Evolutionary conservation across 2,113 vertebrate species (phyloP).

Genomic region (Lampris incognitus): DNA sequence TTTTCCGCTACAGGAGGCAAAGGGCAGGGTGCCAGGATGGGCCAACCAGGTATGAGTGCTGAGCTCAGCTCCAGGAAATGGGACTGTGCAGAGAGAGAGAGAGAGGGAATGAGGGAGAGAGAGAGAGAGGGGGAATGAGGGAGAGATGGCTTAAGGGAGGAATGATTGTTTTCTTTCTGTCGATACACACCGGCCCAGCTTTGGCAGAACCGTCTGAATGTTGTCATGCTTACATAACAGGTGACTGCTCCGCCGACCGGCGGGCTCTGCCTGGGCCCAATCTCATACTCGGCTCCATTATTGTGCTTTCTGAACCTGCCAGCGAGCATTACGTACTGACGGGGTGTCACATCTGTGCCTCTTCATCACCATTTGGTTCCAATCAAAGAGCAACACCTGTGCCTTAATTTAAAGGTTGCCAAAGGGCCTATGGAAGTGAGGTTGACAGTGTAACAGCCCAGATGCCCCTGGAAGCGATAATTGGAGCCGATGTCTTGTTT

Average conservation of each 20-base stretch:
- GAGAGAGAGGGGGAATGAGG: conserved; percentile 24
- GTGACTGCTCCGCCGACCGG: conserved; percentile 32
- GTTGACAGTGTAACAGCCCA: background rate
- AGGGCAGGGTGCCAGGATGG: conserved; percentile 53
- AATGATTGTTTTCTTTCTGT: conserved; percentile 49
- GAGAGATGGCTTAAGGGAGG: background rate
- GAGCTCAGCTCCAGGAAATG: conserved; percentile 71
- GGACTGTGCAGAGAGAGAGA: conserved; percentile 17
- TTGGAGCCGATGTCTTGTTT: no score
- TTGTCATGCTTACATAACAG: conserved; percentile 60
- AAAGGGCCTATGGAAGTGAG: background rate
- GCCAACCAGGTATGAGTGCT: conserved; percentile 54
- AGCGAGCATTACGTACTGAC: no score
- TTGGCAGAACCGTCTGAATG: background rate
- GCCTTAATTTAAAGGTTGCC: background rate
- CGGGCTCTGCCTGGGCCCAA: background rate
- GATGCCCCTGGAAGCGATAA: no score
- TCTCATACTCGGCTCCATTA: no score
- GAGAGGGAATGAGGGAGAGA: background rate
- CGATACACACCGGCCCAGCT: conserved; percentile 35
- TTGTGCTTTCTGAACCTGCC: no score
- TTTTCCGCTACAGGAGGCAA: conserved; percentile 62
- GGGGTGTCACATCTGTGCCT: no score
- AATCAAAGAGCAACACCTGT: conserved; percentile 27
- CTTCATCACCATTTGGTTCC: background rate